Base-by-base conservation (phyloP, 2,797 vertebrate species). In the Acanthis flammea region DNA sequence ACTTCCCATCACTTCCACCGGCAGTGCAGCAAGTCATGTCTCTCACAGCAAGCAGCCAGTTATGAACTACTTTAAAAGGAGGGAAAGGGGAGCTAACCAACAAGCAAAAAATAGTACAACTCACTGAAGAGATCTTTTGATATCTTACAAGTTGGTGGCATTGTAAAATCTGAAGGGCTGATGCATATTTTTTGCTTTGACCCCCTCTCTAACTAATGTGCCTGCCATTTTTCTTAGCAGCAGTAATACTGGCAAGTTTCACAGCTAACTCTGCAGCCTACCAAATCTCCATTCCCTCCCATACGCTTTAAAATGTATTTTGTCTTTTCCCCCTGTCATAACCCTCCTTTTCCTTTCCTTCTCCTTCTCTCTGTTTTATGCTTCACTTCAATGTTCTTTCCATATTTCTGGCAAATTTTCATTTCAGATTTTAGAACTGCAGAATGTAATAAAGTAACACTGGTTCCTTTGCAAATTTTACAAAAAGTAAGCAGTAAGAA, bases 351-450 rank as follows among this genome's bases (percentile, higher is more conserved):
- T 71, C 61, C 41, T 31, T 79, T 82, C 44, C 31, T 41, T 88
- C 41, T 92, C 16, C 18, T 65, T 18, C 31, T 70, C 44, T 42
- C 35, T 57, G 27, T 50, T 94, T 76, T 35, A 73, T 62, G 27
- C 28, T 84, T 93, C 73, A 66, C 30, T 53, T 92, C 73, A 45
- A 90, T 71, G 42, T 50, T 62, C 62, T 53, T 95, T 73, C 76
- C 33, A 9, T 21, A 76, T 41, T 90, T 68, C 55, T 76, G 63
- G 51, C 48, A 81, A 81, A 42, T 68, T 72, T 90, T 95, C 30
- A 37, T 68, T 90, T 83, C 60, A 71, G 16, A n/a, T 86, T 94
- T 90, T 76, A 67, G 35, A 86, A 77, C 21, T 23, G n/a, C 33
- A 86, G 31, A 86, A 72, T 67, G 19, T 33, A 86, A 67, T 25